Base-by-base conservation (phyloP, 2,113 vertebrate species). In the Numenius arquata region DNA sequence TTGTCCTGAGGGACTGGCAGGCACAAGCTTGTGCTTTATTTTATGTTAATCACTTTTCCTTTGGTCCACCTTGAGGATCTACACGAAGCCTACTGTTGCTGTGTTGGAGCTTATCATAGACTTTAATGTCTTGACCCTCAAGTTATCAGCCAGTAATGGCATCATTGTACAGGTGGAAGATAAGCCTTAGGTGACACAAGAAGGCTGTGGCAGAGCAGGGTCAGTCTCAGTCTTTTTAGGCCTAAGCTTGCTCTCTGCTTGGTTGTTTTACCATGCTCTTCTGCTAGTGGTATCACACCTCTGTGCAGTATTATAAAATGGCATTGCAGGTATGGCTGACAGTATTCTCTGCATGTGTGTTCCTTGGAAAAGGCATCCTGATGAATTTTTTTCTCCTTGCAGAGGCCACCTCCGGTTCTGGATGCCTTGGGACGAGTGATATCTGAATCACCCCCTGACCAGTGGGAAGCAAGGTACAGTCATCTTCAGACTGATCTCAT, bases 381-480 rank as follows among this genome's bases (percentile, higher is more conserved):
- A 85, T 79, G 27, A 32, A 36, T 20, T 72, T 50, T 20, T 65
- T 78, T 62, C 22, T 79, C 32, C 40, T 85, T 96, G 47, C 97
- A 99, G 99, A 99, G 99, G 93, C 99, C 99, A 3, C 99, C 99
- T 21, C 99, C 99, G 19, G 98, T 99, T 91, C 97, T 99, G 96
- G 99, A 99, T 96, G 99, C 99, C 75, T 97, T 99, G 96, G 99
- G 99, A 85, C 98, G 99, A 88, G 99, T 99, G 71, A 99, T 99
- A 94, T 99, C 99, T 59, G 99, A 99, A 96, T 98, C 99, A 67
- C 99, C 99, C 0, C 99, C 99, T 76, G 99, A 99, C 97, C 99
- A 99, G 73, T 99, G 99, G 99, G 99, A 99, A 98, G 99, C 99
- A 97, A 99, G 99, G 99, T 99, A 98, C 22, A 63, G 58, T 47